A percentile compares a stretch with the other conserved stretches of the same genome.
Evolutionary conservation across 1,140 invertebrate species (phyloP).

Genomic region (Gryon sp.): DNA sequence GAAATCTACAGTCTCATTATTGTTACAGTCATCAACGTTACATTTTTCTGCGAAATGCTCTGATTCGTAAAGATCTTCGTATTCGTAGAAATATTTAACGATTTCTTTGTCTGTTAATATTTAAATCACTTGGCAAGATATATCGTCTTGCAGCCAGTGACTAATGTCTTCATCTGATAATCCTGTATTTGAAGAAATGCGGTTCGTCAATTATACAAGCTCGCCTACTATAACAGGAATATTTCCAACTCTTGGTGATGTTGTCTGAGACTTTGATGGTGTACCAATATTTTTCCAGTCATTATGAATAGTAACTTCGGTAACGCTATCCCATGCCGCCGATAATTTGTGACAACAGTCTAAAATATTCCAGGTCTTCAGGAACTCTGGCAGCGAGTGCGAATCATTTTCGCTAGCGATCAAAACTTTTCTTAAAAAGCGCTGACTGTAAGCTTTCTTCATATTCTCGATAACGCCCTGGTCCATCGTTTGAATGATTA

Average conservation of each 20-base stretch:
- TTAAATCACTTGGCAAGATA: no score
- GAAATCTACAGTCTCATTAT: no score
- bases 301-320: slow-evolving; percentile 65
- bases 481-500: slow-evolving; percentile 75
- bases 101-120: slow-evolving; percentile 1
- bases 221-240: no score
- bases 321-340: slow-evolving; percentile 69
- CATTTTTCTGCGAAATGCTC: no score
- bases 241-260: background rate
- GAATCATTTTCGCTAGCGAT: slow-evolving; percentile 6
- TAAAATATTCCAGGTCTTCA: slow-evolving; percentile 59
- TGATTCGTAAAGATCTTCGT: background rate
- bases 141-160: background rate
- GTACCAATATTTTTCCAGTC: slow-evolving; percentile 64
- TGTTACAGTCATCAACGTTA: no score
- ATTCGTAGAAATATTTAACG: background rate
- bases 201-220: background rate
- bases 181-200: background rate
- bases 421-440: slow-evolving; percentile 47
- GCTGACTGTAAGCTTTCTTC: slow-evolving; percentile 44
- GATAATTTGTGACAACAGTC: slow-evolving; percentile 67
- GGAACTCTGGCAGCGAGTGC: background rate
- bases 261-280: background rate
- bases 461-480: slow-evolving; percentile 72
- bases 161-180: slow-evolving; percentile 10